These are phyloP conservation scores for Prenolepis imparis DNA, from an alignment of 2,888 invertebrate species.

Conservation along the genomic window DNA sequence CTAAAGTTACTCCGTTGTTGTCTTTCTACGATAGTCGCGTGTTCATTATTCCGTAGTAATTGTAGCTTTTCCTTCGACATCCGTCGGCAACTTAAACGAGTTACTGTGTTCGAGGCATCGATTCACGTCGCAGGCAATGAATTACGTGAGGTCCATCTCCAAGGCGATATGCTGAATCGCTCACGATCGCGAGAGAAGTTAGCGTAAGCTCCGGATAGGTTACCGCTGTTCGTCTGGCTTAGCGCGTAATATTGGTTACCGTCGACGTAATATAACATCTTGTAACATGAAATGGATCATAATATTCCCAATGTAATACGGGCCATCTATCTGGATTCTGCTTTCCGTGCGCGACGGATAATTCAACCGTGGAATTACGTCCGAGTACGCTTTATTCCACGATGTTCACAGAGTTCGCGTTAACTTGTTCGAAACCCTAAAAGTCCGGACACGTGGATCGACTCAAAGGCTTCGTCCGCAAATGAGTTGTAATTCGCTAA, in stretches of 20 bases:
- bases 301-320: slow-evolving; percentile 78
- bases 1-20: slow-evolving; percentile 17
- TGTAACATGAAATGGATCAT: slow-evolving; percentile 80
- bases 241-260: slow-evolving; percentile 77
- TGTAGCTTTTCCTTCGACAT: slow-evolving; percentile 51
- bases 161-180: slow-evolving; percentile 76
- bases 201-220: slow-evolving; percentile 75
- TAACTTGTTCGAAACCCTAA: slow-evolving; percentile 52
- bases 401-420: slow-evolving; percentile 44
- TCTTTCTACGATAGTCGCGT: slow-evolving; percentile 21
- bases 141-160: slow-evolving; percentile 68
- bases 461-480: slow-evolving; percentile 38
- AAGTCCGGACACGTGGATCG: slow-evolving; percentile 49
- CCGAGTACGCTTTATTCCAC: slow-evolving; percentile 53
- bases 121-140: slow-evolving; percentile 60
- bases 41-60: slow-evolving; percentile 47
- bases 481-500: slow-evolving; percentile 44
- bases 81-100: slow-evolving; percentile 50
- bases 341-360: slow-evolving; percentile 68
- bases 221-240: slow-evolving; percentile 80
- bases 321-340: slow-evolving; percentile 79
- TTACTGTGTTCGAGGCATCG: slow-evolving; percentile 42
- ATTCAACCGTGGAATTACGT: slow-evolving; percentile 74
- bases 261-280: slow-evolving; percentile 77
- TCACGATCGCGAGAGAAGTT: slow-evolving; percentile 71